phyloP scores from a whole-genome alignment of 2,797 vertebrate genomes.

The Enteromius unitaeniatus region DNA sequence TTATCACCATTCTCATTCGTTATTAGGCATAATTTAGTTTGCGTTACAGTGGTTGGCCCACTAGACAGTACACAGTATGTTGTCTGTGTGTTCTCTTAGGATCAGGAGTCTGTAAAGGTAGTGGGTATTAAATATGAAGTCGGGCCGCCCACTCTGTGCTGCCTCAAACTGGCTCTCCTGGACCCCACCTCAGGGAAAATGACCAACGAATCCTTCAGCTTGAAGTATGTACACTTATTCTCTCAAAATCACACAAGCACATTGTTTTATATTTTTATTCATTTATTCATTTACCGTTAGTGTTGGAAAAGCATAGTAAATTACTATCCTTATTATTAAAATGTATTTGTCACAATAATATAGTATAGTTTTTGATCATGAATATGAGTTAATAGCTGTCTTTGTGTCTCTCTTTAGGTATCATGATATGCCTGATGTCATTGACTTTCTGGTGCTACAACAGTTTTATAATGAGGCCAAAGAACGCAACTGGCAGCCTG shows the following conservation, averaged over 20 bases:
- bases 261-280: not conserved
- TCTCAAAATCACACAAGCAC: not conserved
- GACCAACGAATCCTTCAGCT: conserved; percentile 95
- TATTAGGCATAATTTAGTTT: not conserved
- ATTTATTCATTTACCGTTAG: not conserved
- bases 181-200: conserved; percentile 96
- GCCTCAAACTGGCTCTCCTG: conserved; percentile 95
- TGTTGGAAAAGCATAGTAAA: not conserved
- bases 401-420: conserved; percentile 78
- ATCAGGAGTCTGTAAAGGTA: conserved; percentile 97
- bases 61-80: too few relatives aligned
- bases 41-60: not conserved
- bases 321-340: too few relatives aligned
- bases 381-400: not conserved
- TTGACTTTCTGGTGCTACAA: conserved; percentile 96
- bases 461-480: conserved; percentile 98
- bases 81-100: conserved; percentile 73
- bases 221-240: conserved; percentile 83
- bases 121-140: conserved; percentile 98
- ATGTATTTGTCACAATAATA: too few relatives aligned
- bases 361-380: not conserved
- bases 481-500: conserved; percentile 96
- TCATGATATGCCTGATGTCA: conserved; percentile 99
- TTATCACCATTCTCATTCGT: not conserved
- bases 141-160: conserved; percentile 95